Conservation (phyloP, 2,113 vertebrate species). For the Anser cygnoides region DNA sequence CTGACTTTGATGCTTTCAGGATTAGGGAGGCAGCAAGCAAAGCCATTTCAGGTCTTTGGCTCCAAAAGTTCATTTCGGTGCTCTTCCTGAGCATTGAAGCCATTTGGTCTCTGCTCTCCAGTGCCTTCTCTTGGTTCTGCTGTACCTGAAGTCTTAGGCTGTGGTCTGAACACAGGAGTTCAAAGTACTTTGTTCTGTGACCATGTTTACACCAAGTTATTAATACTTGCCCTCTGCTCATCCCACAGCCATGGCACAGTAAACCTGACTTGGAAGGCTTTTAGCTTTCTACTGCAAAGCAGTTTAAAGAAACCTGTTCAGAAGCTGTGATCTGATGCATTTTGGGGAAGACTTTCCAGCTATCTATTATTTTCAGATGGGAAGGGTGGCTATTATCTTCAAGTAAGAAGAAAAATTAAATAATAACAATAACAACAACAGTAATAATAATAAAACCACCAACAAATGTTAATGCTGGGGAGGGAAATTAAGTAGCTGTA, state of each 20-base stretch:
- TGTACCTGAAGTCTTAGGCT: neutral
- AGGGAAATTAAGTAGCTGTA: neutral
- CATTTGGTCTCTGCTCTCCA: neutral
- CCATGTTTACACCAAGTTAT: neutral
- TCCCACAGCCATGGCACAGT: neutral
- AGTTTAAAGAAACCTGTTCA: neutral
- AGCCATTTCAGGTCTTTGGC: neutral
- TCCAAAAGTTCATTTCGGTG: neutral
- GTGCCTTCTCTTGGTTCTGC: neutral
- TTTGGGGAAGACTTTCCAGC: neutral
- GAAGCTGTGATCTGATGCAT: neutral
- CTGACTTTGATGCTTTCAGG: neutral
- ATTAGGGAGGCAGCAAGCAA: neutral
- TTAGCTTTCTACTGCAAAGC: neutral
- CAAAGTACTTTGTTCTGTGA: neutral
- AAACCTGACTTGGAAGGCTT: conserved; percentile 10
- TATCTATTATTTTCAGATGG: neutral
- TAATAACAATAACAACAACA: neutral
- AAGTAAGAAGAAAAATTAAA: conserved; percentile 20
- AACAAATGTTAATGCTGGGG: neutral
- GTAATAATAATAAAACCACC: neutral
- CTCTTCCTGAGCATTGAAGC: neutral
- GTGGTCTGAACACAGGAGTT: neutral
- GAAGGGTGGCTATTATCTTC: neutral
- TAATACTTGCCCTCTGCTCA: neutral